Base-by-base conservation (phyloP, 1,140 invertebrate genomes). In the Camponotus floridanus region DNA sequence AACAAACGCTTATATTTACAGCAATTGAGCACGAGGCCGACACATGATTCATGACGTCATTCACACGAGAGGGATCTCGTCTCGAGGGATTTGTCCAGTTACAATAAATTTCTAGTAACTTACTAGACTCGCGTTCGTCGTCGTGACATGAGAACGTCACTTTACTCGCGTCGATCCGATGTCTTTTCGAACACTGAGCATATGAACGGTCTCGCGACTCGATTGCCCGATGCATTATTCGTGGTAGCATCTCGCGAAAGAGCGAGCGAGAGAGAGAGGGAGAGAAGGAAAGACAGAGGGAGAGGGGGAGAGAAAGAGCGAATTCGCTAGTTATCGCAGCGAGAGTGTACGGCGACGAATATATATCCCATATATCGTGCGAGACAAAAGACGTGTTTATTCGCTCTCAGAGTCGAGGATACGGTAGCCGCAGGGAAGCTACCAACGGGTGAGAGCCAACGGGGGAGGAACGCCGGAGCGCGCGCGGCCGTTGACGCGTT, bases 91-190 rank as follows among this genome's bases (percentile, higher is more conserved):
- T 26, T 13, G 48, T 42, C 42, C 42, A 42, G 2, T 42, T 11
- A 45, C 11, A 9, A 45, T 9, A 45, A 3, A 45, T 51, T 15
- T 51, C 48, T 51, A 51, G 48, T 51, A 51, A 51, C 48, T 51
- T 51, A 51, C 48, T 51, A 51, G 48, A 5, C 13, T 51, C 48
- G 48, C 48, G 1, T 45, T 45, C 15, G 13, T 96, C 33, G 73
- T 97, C 68, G 91, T 95, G 85, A 92, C 95, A 33, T 95, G 85
- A n/a, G 33, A 76, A 80, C 1, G 15, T 59, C 15, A 33, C 76
- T 9, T 86, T 67, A 42, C 64, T 18, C 11, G 13, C 42, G 57
- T 26, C 4, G 36, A 76, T 48, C 21, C 42, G 85, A 90, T 87
- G 86, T 76, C 86, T 89, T 86, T 86, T 87, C 87, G 86, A 79